Conservation (phyloP, 2,113 vertebrate genomes). For the Cynopterus brachyotis region DNA sequence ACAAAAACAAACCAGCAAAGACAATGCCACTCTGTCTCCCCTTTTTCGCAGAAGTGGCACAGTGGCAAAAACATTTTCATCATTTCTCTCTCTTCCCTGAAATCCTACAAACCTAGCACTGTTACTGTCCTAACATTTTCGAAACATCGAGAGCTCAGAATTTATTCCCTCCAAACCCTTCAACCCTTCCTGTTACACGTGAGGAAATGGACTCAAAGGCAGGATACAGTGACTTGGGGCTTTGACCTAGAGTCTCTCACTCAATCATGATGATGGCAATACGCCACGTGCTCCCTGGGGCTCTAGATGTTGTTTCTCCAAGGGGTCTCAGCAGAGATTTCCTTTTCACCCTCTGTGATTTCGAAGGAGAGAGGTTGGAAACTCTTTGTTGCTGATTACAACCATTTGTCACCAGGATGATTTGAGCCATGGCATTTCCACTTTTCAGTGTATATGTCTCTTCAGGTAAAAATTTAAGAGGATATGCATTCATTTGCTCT, state of each 20-base stretch:
- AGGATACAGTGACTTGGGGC: background rate
- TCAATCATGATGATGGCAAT: background rate
- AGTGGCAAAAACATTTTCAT: background rate
- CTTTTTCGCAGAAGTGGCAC: background rate
- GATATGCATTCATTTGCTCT: background rate
- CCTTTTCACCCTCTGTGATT: background rate
- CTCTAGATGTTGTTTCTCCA: background rate
- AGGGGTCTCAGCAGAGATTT: background rate
- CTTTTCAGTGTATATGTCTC: background rate
- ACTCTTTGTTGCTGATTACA: background rate
- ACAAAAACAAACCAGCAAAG: background rate
- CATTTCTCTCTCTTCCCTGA: background rate
- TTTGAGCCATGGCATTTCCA: background rate
- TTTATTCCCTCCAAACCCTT: background rate
- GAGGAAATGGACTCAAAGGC: background rate
- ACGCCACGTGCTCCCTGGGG: background rate
- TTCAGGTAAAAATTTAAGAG: background rate
- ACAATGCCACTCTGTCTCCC: background rate
- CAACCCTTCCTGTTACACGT: background rate
- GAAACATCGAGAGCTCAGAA: background rate
- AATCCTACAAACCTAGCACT: background rate
- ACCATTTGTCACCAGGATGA: background rate
- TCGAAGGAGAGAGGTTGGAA: background rate
- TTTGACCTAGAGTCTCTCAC: background rate
- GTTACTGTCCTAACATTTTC: background rate